Evolutionary conservation across 2,113 vertebrate genomes (phyloP).

Genomic region (Rhinogobius similis): DNA sequence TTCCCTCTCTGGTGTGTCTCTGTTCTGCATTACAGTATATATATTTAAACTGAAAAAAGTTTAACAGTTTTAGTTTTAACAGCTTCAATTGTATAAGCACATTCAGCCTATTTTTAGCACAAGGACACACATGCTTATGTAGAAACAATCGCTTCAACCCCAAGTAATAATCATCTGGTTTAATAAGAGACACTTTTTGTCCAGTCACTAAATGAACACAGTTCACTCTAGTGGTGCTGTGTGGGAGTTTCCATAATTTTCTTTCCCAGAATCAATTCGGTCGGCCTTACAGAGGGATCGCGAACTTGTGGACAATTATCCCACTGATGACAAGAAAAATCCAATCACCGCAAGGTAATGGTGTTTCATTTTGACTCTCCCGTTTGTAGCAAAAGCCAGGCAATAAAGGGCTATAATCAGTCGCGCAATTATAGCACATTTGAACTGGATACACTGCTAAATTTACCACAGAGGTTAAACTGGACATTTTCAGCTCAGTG

Average conservation of each 20-base stretch:
- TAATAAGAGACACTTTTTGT: conserved; percentile 13
- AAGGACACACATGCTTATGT: too few relatives aligned
- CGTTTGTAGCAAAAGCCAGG: conserved; percentile 40
- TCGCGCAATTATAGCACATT: conserved; percentile 61
- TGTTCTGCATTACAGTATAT: too few relatives aligned
- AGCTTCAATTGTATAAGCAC: too few relatives aligned
- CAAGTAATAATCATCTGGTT: conserved; percentile 4
- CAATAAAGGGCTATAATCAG: conserved; percentile 70
- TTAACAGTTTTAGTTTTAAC: too few relatives aligned
- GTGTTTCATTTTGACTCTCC: conserved; percentile 51
- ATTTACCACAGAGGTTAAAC: conserved; percentile 64
- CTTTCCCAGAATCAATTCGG: conserved; percentile 46
- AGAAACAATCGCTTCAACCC: too few relatives aligned
- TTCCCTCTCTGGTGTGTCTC: too few relatives aligned
- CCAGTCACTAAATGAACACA: conserved; percentile 15
- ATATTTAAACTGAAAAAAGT: too few relatives aligned
- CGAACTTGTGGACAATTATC: conserved; percentile 62
- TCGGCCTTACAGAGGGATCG: conserved; percentile 41
- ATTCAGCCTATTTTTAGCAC: too few relatives aligned
- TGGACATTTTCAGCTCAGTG: conserved; percentile 52
- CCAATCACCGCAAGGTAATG: conserved; percentile 57
- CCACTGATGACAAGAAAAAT: conserved; percentile 50
- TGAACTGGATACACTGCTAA: conserved; percentile 47
- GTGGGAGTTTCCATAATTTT: conserved; percentile 35
- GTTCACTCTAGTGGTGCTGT: conserved; percentile 17